These are phyloP conservation scores for Ptilonorhynchus violaceus DNA, from an alignment of 2,113 vertebrate genomes.

Conservation along the genomic window DNA sequence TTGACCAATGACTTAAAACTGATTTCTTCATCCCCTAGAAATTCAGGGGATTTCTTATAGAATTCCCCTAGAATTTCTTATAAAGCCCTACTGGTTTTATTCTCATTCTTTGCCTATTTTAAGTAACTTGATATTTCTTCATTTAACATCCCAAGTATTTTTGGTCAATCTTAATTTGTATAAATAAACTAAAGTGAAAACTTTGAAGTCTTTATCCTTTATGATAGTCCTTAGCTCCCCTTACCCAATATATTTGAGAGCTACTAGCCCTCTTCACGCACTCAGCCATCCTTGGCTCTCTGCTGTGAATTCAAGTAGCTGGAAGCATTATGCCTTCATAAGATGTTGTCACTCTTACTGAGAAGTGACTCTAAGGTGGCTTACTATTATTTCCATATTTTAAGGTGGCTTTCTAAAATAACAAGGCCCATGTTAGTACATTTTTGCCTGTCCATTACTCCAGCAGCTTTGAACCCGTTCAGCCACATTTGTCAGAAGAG, in stretches of 20 bases:
- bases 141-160: not conserved
- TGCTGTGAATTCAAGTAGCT: not conserved
- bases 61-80: no score
- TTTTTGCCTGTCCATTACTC: not conserved
- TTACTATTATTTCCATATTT: not conserved
- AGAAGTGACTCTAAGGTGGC: not conserved
- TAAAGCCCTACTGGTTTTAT: no score
- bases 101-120: not conserved
- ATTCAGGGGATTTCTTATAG: not conserved
- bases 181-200: not conserved
- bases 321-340: not conserved
- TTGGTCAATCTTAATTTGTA: not conserved
- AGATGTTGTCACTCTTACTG: not conserved
- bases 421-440: not conserved
- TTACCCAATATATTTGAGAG: not conserved
- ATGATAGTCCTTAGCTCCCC: not conserved
- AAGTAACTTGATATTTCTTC: not conserved
- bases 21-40: not conserved
- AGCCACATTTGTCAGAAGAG: not conserved
- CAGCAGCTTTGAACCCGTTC: not conserved
- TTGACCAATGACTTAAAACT: not conserved
- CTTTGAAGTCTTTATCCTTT: not conserved
- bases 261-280: not conserved
- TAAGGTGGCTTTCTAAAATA: not conserved
- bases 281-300: not conserved